A percentile compares a stretch with the other conserved stretches of the same genome.
phyloP scores from a whole-genome alignment of 2,797 vertebrate genomes.

The Myotis vivesi region DNA sequence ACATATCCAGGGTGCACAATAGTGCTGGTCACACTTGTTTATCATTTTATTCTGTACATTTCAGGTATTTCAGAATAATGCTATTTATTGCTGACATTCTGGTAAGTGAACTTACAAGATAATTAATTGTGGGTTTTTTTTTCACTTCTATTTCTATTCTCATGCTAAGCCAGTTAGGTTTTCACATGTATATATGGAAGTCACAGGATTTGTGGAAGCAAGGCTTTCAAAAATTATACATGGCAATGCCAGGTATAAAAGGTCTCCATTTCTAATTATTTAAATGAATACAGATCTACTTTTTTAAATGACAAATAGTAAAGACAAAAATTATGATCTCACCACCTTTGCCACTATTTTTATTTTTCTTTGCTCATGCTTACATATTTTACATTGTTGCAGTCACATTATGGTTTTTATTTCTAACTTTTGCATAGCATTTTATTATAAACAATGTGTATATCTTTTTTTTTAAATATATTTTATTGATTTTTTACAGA shows the following conservation, averaged over 20 bases:
- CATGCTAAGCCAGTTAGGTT: background rate
- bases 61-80: background rate
- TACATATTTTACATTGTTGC: background rate
- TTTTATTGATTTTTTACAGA: too few relatives aligned
- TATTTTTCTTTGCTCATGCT: background rate
- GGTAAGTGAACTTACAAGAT: background rate
- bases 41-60: background rate
- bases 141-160: conserved; percentile 5
- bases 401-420: background rate
- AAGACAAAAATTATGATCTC: background rate
- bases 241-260: background rate
- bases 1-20: background rate
- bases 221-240: background rate
- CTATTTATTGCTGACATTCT: background rate
- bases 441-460: background rate
- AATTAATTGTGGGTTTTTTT: background rate
- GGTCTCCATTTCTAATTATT: background rate
- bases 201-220: background rate
- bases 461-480: too few relatives aligned
- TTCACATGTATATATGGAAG: background rate
- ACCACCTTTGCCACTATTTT: background rate
- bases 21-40: background rate
- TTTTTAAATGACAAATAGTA: background rate
- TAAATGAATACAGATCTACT: background rate
- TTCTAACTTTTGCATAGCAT: background rate